Conservation (phyloP, 2,113 vertebrate genomes). For the Microcebus tavaratra region DNA sequence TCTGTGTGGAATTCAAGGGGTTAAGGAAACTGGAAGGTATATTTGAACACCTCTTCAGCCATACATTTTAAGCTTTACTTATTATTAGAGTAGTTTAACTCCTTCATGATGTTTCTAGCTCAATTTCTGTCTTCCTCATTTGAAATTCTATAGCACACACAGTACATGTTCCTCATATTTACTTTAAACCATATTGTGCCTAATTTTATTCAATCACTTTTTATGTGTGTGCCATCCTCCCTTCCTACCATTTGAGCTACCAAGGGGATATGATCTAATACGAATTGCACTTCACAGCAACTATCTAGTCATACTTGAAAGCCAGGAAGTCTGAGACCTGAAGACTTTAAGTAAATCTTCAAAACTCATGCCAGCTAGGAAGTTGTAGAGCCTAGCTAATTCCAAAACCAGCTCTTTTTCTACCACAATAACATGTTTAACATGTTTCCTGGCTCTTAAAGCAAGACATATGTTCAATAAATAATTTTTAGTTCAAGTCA, state of each 20-base stretch:
- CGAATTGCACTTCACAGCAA: not conserved
- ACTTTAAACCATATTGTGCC: not conserved
- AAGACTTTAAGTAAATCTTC: not conserved
- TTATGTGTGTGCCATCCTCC: not conserved
- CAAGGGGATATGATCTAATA: not conserved
- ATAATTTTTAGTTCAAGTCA: conserved; percentile 3
- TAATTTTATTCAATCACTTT: not conserved
- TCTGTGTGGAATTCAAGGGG: not conserved
- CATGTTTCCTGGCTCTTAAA: not conserved
- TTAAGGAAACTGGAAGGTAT: not conserved
- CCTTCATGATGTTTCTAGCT: not conserved
- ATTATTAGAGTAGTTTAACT: not conserved
- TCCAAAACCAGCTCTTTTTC: not conserved
- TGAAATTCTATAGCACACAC: not conserved
- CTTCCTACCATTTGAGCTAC: not conserved
- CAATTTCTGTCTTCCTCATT: not conserved
- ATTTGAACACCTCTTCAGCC: not conserved
- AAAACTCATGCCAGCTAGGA: not conserved
- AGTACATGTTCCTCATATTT: not conserved
- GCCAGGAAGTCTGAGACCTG: not conserved
- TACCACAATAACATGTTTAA: no score
- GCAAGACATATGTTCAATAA: not conserved
- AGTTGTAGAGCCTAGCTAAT: not conserved
- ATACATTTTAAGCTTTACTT: not conserved
- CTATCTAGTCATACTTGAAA: not conserved